phyloP scores from a whole-genome alignment of 2,797 vertebrate species.

The Moxostoma hubbsi region DNA sequence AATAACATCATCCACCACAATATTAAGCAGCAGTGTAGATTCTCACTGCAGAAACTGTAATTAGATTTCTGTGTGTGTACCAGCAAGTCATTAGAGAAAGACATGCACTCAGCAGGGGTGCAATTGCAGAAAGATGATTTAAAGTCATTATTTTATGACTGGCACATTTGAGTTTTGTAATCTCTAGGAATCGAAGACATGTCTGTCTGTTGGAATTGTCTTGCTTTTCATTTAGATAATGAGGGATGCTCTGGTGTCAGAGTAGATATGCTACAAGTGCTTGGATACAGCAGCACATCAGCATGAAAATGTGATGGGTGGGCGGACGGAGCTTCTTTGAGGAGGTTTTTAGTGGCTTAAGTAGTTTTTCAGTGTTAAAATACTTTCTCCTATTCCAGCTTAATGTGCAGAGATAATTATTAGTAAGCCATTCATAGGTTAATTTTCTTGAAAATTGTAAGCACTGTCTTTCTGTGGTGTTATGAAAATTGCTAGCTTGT shows the following conservation, averaged over 20 bases:
- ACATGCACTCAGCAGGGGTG: conserved; percentile 46
- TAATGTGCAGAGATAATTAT: too few species aligned
- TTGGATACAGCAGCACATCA: conserved; percentile 3
- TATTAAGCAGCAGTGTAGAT: conserved; percentile 20
- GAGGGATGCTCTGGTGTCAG: conserved; percentile 16
- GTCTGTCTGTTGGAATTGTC: conserved; percentile 41
- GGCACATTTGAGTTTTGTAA: conserved; percentile 58
- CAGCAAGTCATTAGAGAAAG: conserved; percentile 38
- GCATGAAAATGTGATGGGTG: neutral
- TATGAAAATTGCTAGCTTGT: too few species aligned
- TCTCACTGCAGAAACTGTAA: conserved; percentile 7
- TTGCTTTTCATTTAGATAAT: conserved; percentile 40
- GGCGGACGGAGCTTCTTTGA: conserved; percentile 22
- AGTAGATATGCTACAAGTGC: neutral
- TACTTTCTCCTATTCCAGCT: too few species aligned
- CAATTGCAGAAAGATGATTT: conserved; percentile 53
- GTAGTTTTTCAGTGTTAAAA: too few species aligned
- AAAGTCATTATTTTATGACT: conserved; percentile 65
- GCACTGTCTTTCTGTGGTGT: too few species aligned
- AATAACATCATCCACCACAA: neutral
- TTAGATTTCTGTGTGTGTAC: conserved; percentile 31
- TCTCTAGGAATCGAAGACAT: conserved; percentile 32
- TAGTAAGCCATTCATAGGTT: too few species aligned
- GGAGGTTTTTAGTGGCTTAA: conserved; percentile 13
- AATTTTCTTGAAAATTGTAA: too few species aligned